phyloP scores from a whole-genome alignment of 1,140 invertebrate species.

The roundworm (Caenorhabditis elegans) region DNA sequence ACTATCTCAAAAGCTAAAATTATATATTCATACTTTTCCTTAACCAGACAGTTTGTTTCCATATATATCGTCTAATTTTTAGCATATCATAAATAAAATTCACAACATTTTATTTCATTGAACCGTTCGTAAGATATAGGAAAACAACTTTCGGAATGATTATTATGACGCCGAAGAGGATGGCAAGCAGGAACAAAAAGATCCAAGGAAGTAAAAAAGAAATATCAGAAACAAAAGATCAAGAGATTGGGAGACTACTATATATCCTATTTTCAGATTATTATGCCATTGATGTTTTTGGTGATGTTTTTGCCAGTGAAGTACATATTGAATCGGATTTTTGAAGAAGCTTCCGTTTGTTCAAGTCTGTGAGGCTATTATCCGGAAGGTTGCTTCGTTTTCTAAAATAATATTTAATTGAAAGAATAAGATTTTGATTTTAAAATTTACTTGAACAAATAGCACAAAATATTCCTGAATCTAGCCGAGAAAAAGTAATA shows the following conservation, averaged over 20 bases:
- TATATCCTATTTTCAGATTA: not conserved
- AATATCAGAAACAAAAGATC: not conserved
- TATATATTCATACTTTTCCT: no score
- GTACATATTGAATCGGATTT: not conserved
- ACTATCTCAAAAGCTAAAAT: no score
- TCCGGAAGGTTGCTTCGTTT: not conserved
- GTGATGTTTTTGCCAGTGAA: slow-evolving; percentile 1
- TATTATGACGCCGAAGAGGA: not conserved
- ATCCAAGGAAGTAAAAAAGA: not conserved
- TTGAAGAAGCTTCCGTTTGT: not conserved
- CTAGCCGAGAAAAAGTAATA: slow-evolving; percentile 1
- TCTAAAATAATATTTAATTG: not conserved
- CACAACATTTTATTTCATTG: not conserved
- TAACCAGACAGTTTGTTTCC: no score
- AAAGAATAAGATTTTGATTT: not conserved
- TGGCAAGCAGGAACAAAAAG: not conserved
- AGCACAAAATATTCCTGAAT: slow-evolving; percentile 7
- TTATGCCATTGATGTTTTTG: not conserved
- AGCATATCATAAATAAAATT: no score
- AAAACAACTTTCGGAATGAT: not conserved
- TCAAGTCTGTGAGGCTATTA: not conserved
- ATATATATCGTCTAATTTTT: no score
- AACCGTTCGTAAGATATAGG: not conserved
- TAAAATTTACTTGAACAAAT: not conserved
- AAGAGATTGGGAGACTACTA: no score